Conservation (phyloP, 1,140 invertebrate genomes). For the Drosophila willistoni region DNA sequence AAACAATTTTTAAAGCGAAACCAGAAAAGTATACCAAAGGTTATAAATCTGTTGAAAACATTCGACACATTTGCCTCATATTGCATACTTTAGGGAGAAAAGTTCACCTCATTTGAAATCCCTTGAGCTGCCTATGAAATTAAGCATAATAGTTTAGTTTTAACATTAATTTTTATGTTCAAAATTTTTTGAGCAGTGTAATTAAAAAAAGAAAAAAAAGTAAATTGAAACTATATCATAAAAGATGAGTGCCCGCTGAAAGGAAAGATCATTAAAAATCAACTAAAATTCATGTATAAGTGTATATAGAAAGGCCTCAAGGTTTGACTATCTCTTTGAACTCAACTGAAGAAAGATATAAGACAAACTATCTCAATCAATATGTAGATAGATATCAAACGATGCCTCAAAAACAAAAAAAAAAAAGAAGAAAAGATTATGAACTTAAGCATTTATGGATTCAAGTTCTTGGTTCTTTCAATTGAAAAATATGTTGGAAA, state of each 20-base stretch:
- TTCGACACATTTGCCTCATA: too few relatives aligned
- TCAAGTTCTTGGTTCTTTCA: constrained; percentile 38
- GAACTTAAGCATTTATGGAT: background rate
- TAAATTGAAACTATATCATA: constrained; percentile 33
- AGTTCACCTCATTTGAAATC: too few relatives aligned
- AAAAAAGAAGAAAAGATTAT: background rate
- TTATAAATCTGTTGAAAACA: too few relatives aligned
- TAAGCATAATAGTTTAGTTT: too few relatives aligned
- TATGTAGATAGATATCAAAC: background rate
- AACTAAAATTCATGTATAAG: constrained; percentile 46
- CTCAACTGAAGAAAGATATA: constrained; percentile 50
- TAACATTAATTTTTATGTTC: too few relatives aligned
- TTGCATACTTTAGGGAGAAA: too few relatives aligned
- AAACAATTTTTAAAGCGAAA: too few relatives aligned
- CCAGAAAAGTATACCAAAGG: too few relatives aligned
- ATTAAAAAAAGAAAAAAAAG: constrained; percentile 32
- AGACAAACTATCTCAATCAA: constrained; percentile 7
- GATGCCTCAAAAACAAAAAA: too few relatives aligned
- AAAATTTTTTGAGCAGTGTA: background rate
- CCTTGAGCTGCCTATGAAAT: too few relatives aligned
- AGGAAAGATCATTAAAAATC: constrained; percentile 61
- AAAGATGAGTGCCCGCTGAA: constrained; percentile 63
- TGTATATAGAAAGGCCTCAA: constrained; percentile 27
- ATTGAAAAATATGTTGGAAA: constrained; percentile 55
- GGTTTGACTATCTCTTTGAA: constrained; percentile 51